These are phyloP conservation scores for Xiphophorus couchianus DNA, from an alignment of 2,113 vertebrate genomes.

Conservation along the genomic window DNA sequence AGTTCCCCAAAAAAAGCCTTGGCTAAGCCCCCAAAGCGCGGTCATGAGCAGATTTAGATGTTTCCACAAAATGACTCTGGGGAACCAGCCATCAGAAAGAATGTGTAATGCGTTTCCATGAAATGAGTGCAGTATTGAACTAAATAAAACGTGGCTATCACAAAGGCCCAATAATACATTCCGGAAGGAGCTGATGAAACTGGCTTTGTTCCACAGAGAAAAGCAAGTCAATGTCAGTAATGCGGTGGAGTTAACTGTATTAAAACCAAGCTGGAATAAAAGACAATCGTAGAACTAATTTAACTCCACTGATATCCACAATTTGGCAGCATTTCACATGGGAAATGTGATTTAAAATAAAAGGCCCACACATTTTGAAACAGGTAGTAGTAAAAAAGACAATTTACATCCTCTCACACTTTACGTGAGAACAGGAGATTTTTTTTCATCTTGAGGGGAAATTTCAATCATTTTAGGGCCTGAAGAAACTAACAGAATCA, in stretches of 20 bases:
- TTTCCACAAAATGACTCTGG: conserved; percentile 11
- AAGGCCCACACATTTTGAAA: no score
- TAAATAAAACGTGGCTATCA: background rate
- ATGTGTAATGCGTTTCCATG: background rate
- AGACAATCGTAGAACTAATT: background rate
- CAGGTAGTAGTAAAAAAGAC: no score
- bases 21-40: conserved; percentile 12
- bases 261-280: background rate
- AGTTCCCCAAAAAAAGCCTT: conserved; percentile 2
- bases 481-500: no score
- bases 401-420: no score
- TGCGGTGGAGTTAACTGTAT: background rate
- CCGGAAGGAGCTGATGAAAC: background rate
- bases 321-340: background rate
- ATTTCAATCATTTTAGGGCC: no score
- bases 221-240: background rate
- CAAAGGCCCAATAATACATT: background rate
- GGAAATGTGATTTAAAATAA: no score
- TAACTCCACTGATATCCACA: background rate
- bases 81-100: conserved; percentile 2
- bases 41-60: conserved; percentile 25
- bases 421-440: no score
- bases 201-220: background rate
- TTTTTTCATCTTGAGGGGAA: no score
- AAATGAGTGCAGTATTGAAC: background rate